Evolutionary conservation across 2,113 vertebrate species (phyloP).

Genomic region (Talpa occidentalis): DNA sequence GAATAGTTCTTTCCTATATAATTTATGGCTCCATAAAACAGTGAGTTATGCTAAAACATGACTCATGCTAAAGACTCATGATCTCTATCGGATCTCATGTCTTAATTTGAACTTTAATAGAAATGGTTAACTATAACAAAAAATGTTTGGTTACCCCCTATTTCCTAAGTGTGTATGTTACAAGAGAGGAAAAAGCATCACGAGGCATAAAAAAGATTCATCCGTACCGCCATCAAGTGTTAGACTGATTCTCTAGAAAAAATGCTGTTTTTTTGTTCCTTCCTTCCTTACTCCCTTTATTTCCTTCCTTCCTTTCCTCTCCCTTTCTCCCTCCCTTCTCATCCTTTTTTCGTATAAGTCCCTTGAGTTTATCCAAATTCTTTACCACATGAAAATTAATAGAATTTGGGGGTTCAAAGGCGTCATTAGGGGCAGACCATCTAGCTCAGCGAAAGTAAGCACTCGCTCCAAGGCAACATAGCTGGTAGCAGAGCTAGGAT

Average conservation of each 20-base stretch:
- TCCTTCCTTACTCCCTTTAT: background rate
- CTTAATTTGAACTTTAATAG: conserved; percentile 9
- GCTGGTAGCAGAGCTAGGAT: background rate
- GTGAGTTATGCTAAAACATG: conserved; percentile 25
- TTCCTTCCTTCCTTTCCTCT: background rate
- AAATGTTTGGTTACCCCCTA: background rate
- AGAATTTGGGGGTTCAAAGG: background rate
- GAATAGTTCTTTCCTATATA: conserved; percentile 14
- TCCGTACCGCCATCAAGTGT: background rate
- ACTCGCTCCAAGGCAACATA: background rate
- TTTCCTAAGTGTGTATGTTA: background rate
- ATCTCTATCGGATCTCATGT: background rate
- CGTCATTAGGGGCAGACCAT: background rate
- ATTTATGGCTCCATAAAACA: conserved; percentile 20
- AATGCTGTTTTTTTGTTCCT: background rate
- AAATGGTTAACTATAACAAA: conserved; percentile 38
- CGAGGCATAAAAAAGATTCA: background rate
- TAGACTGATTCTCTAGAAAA: background rate
- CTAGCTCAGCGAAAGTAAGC: conserved; percentile 3
- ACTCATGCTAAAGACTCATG: no score
- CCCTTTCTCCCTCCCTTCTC: background rate
- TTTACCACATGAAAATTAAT: background rate
- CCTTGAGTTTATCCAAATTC: conserved; percentile 37
- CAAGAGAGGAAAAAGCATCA: background rate
- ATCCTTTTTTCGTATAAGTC: background rate